Percentiles rank a stretch among this genome's conserved stretches.
Evolutionary conservation across 2,888 invertebrate genomes (phyloP).

Genomic region (Synanthedon andrenaeformis): DNA sequence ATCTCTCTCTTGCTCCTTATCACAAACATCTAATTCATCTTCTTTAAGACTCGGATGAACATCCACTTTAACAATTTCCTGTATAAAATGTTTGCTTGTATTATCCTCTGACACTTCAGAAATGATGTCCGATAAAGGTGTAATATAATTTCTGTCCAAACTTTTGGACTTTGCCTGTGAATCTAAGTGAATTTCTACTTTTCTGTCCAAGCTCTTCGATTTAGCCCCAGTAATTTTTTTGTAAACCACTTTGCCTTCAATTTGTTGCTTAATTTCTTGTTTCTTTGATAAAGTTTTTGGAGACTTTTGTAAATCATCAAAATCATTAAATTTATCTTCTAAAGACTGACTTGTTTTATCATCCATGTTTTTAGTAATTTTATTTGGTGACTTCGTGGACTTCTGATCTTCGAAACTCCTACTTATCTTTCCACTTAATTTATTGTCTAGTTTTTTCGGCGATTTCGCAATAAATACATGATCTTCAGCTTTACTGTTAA

Average conservation of each 20-base stretch:
- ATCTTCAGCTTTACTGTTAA: slow-evolving; percentile 80
- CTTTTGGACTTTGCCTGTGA: slow-evolving; percentile 75
- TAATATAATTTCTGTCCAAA: slow-evolving; percentile 74
- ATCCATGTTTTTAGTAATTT: slow-evolving; percentile 74
- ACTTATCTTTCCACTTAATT: slow-evolving; percentile 68
- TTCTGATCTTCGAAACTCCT: slow-evolving; percentile 74
- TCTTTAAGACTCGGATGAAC: slow-evolving; percentile 48
- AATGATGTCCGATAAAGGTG: slow-evolving; percentile 34
- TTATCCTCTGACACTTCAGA: slow-evolving; percentile 45
- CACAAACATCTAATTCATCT: slow-evolving; percentile 12
- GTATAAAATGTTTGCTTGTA: slow-evolving; percentile 56
- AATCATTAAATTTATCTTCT: slow-evolving; percentile 72
- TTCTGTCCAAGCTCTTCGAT: slow-evolving; percentile 76
- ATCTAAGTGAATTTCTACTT: slow-evolving; percentile 70
- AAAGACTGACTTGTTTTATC: slow-evolving; percentile 72
- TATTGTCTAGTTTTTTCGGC: slow-evolving; percentile 77
- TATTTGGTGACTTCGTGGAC: slow-evolving; percentile 62
- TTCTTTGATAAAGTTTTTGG: slow-evolving; percentile 71
- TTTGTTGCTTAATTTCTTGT: slow-evolving; percentile 73
- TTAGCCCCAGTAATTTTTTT: slow-evolving; percentile 71
- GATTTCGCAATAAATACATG: slow-evolving; percentile 82
- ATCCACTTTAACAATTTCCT: slow-evolving; percentile 62
- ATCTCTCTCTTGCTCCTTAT: slow-evolving; percentile 19
- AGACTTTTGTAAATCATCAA: slow-evolving; percentile 67
- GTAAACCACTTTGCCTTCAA: slow-evolving; percentile 74